Percentiles rank a stretch among this genome's conserved stretches.
Evolutionary conservation across 1,140 invertebrate genomes (phyloP).

Genomic region (Pachypsylla venusta): DNA sequence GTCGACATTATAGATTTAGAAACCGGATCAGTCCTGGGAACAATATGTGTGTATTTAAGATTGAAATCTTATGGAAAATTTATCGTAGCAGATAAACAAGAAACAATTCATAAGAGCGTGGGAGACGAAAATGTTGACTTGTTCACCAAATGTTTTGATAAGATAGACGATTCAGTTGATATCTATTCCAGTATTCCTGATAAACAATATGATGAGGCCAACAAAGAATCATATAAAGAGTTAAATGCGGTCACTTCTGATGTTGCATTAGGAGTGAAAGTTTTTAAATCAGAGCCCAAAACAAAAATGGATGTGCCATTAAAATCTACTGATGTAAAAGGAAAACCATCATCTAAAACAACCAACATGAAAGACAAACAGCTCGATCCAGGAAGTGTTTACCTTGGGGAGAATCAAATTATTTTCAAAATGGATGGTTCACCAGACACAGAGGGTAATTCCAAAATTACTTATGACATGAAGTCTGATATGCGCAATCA

Average conservation of each 20-base stretch:
- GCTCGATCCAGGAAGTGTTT: background rate
- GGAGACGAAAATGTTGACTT: background rate
- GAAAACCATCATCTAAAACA: background rate
- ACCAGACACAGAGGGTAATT: background rate
- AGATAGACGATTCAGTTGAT: background rate
- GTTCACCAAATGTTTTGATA: background rate
- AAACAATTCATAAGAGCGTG: no score
- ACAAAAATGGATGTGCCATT: no score
- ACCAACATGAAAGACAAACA: background rate
- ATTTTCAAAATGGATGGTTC: background rate
- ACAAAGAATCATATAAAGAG: no score
- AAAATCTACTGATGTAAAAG: background rate
- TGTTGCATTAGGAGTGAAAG: background rate
- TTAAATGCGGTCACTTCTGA: background rate
- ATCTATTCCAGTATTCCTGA: background rate
- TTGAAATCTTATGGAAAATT: constrained; percentile 1
- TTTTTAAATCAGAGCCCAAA: background rate
- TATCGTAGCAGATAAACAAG: background rate
- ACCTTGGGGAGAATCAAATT: background rate
- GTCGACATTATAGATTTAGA: background rate
- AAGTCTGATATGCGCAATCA: background rate
- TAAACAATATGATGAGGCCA: no score
- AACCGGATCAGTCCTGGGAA: background rate
- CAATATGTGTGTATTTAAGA: background rate
- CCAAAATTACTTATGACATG: background rate